Base-by-base conservation (phyloP, 1,140 invertebrate species). In the Neodiprion virginianus region DNA sequence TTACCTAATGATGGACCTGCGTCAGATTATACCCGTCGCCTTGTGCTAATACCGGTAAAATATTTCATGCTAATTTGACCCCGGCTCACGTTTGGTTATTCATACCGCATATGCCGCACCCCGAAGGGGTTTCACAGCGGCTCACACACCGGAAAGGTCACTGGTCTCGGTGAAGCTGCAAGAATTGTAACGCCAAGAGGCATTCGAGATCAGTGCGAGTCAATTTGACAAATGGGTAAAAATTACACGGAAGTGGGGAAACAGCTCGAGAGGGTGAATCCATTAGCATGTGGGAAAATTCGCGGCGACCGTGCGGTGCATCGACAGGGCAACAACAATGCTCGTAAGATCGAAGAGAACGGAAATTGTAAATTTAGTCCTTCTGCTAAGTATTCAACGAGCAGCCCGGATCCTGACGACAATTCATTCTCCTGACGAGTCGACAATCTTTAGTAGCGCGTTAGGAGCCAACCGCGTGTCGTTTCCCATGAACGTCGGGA, bases 341-440 rank as follows among this genome's bases (percentile, higher is more conserved):
- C 28, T 40, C 28, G 28, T 40, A 40, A 2, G 28, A 40, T 40
- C 28, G 28, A 40, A 40, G 28, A 40, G 28, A 8, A 21, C 4
- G 21, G 40, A 47, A 21, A 21, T 47, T 14, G 21, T 69, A 47
- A 69, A 69, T 12, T 69, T 69, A 21, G 17, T 47, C 10, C 17
- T 14, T 14, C 17, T 69, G 67, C 67, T 69, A 69, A 69, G 67
- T 69, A 69, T 61, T 61, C 53, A 61, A 17, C 11, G 53, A 17
- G 11, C 53, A 61, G n/a, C 53, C 67, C 67, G 40, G 21, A 47
- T 69, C 21, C 40, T 69, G 70, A 72, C 71, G 67, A 69, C 70
- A 53, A 72, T 75, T 75, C 74, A 69, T 67, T 71, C 50, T 14
- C 17, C 48, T 21, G 65, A 67, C 28, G n/a, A 67, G 67, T 75